phyloP scores from a whole-genome alignment of 1,140 invertebrate genomes.

The Drosophila baimaii region DNA sequence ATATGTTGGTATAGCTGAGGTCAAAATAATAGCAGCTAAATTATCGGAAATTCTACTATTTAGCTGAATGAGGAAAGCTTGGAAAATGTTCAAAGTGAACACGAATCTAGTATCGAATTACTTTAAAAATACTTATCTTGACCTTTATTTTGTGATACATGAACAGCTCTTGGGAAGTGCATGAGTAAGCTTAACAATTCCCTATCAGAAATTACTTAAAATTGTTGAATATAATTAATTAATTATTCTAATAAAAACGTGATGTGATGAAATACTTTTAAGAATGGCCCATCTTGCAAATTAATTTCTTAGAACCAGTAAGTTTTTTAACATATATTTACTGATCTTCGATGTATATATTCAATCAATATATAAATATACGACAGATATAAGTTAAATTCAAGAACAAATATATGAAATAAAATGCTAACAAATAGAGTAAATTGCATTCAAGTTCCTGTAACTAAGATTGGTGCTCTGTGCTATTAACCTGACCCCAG shows the following conservation, averaged over 20 bases:
- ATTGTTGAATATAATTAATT: neutral
- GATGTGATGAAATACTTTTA: neutral
- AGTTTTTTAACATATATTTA: neutral
- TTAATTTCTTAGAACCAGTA: too few species aligned
- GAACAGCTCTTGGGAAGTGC: fast-evolving
- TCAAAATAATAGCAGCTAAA: neutral
- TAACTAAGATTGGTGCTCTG: too few species aligned
- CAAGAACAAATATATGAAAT: neutral
- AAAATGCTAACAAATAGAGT: too few species aligned
- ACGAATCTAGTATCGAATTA: neutral
- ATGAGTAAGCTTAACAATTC: neutral
- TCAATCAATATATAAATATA: too few species aligned
- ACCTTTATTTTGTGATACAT: neutral
- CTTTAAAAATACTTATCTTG: neutral
- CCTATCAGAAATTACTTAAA: too few species aligned
- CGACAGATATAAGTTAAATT: neutral
- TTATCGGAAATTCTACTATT: neutral
- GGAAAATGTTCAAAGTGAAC: neutral
- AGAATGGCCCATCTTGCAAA: too few species aligned
- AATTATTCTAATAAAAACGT: neutral
- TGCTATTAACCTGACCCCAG: constrained; percentile 3
- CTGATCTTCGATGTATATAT: neutral
- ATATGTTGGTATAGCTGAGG: constrained; percentile 10
- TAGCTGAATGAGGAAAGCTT: too few species aligned
- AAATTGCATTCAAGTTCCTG: too few species aligned